Conservation (phyloP, 2,797 vertebrate genomes). For the Tiaroga cobitis region DNA sequence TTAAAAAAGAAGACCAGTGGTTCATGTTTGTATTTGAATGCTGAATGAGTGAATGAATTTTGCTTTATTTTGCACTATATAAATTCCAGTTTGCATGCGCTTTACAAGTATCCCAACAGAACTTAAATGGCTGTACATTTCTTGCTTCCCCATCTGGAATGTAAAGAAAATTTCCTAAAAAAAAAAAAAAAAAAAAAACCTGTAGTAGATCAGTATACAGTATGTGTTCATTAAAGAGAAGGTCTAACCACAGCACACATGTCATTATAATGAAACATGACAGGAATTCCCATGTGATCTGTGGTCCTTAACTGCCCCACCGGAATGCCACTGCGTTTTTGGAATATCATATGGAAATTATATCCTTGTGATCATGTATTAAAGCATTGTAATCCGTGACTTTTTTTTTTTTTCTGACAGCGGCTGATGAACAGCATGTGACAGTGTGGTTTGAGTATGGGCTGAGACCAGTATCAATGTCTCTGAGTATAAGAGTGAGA, state of each 20-base stretch:
- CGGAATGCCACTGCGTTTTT: conserved; percentile 8
- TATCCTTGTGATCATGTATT: conserved; percentile 28
- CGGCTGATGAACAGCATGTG: conserved; percentile 17
- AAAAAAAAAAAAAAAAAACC: too few relatives aligned
- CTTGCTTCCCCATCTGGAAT: neutral
- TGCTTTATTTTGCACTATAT: neutral
- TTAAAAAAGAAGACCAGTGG: neutral
- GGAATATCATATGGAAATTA: conserved; percentile 15
- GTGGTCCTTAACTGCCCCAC: conserved; percentile 41
- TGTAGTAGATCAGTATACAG: neutral
- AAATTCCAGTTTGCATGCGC: neutral
- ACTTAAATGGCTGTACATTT: neutral
- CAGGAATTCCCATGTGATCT: conserved; percentile 29
- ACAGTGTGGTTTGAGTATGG: neutral
- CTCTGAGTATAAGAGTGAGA: neutral
- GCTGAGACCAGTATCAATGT: conserved; percentile 34
- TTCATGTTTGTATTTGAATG: neutral
- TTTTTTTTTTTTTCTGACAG: conserved; percentile 13
- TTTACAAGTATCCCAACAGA: neutral
- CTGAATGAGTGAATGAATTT: neutral
- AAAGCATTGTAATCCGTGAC: neutral
- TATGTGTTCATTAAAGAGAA: neutral
- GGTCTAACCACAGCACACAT: neutral
- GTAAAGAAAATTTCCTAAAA: neutral
- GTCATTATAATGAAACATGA: conserved; percentile 33